phyloP scores from a whole-genome alignment of 1,140 invertebrate genomes.

The Drosophila sproati region DNA sequence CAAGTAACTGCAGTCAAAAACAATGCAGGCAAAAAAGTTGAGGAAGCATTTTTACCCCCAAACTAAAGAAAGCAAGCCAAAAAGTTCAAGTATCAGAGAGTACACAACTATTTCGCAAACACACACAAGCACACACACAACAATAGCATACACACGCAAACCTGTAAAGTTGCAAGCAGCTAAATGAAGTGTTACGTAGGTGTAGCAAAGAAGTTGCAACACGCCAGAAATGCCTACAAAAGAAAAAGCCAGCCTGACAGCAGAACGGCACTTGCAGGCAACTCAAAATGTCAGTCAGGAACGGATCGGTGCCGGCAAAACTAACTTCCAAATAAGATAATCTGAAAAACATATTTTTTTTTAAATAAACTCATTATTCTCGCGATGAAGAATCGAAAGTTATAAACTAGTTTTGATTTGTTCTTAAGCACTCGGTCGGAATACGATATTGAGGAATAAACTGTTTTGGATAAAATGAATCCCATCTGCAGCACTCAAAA shows the following conservation, averaged over 20 bases:
- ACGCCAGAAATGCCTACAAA: constrained; percentile 39
- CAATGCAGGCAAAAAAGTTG: constrained; percentile 79
- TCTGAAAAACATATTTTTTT: background rate
- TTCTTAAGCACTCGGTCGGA: background rate
- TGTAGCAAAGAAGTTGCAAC: constrained; percentile 48
- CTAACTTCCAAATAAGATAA: background rate
- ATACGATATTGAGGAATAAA: no score
- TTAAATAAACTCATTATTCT: background rate
- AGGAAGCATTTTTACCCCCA: constrained; percentile 54
- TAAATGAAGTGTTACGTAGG: constrained; percentile 75
- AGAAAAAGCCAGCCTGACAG: constrained; percentile 57
- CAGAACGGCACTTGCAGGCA: constrained; percentile 63
- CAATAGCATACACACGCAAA: constrained; percentile 45
- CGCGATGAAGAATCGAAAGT: background rate
- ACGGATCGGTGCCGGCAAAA: background rate
- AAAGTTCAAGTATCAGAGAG: constrained; percentile 81
- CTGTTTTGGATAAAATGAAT: no score
- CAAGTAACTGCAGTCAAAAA: constrained; percentile 71
- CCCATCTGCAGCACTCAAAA: no score
- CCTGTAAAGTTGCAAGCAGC: constrained; percentile 69
- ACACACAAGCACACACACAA: constrained; percentile 49
- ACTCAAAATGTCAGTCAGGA: constrained; percentile 66
- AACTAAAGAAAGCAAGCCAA: constrained; percentile 65
- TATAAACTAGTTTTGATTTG: background rate
- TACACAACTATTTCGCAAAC: constrained; percentile 80